A percentile compares a stretch with the other conserved stretches of the same genome.
phyloP scores from a whole-genome alignment of 2,113 vertebrate genomes.

The Pelvicachromis taeniatus region DNA sequence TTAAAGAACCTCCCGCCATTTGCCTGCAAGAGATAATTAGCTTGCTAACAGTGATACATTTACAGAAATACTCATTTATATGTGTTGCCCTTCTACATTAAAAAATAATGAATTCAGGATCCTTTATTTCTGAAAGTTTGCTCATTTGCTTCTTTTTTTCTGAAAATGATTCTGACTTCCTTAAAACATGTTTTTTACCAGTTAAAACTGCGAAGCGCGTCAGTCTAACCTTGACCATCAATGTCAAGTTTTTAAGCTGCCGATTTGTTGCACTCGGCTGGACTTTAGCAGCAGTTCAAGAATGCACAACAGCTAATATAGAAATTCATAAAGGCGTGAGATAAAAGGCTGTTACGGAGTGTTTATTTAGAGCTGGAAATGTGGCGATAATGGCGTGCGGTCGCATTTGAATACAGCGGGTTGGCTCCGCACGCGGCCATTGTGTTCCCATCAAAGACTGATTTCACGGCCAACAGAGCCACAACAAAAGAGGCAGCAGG shows the following conservation, averaged over 20 bases:
- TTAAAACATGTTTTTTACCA: neutral
- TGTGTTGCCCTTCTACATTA: neutral
- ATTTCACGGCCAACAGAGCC: slow-evolving; percentile 62
- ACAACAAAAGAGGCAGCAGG: slow-evolving; percentile 67
- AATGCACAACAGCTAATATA: neutral
- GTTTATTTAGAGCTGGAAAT: slow-evolving; percentile 36
- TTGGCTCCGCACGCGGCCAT: slow-evolving; percentile 53
- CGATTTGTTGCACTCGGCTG: neutral
- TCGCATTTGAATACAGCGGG: slow-evolving; percentile 67
- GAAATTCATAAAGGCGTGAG: neutral
- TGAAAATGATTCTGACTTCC: neutral
- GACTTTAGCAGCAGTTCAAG: neutral
- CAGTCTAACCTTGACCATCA: neutral
- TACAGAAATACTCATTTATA: neutral
- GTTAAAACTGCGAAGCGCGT: neutral
- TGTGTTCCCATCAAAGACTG: slow-evolving; percentile 52
- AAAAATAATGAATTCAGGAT: neutral
- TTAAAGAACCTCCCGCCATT: neutral
- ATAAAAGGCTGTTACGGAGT: slow-evolving; percentile 27
- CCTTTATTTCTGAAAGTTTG: neutral
- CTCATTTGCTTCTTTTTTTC: neutral
- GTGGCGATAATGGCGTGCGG: slow-evolving; percentile 11
- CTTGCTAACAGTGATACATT: neutral
- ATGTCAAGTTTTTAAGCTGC: neutral
- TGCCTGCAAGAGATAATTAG: neutral